A percentile compares a stretch with the other conserved stretches of the same genome.
Conservation (phyloP, 2,113 vertebrate species). For the Pygoscelis adeliae region DNA sequence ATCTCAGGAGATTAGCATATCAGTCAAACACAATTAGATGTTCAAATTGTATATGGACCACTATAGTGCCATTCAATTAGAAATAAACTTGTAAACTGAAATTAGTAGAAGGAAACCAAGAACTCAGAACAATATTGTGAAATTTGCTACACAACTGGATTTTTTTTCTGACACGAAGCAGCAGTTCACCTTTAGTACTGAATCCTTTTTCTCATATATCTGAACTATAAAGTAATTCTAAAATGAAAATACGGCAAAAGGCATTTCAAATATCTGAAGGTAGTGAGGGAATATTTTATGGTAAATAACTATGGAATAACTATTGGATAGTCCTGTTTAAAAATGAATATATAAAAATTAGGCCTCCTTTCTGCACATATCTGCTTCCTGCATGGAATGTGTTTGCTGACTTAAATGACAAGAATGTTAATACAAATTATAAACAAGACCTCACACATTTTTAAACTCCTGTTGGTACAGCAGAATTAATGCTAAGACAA, state of each 20-base stretch:
- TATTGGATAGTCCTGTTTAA: not conserved
- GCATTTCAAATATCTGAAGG: not conserved
- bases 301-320: not conserved
- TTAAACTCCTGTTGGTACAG: not conserved
- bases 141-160: not conserved
- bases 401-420: not conserved
- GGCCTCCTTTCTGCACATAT: not conserved
- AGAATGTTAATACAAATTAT: not conserved
- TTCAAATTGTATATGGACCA: not conserved
- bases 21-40: not conserved
- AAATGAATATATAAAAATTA: not conserved
- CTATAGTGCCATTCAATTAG: not conserved
- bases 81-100: not conserved
- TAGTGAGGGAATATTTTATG: not conserved
- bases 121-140: not conserved
- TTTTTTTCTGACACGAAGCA: not conserved
- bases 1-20: not conserved
- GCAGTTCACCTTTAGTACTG: not conserved
- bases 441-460: not conserved
- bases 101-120: not conserved
- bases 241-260: not conserved
- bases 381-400: not conserved
- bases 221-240: not conserved
- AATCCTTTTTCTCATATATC: not conserved
- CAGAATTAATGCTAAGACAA: not conserved